Evolutionary conservation across 2,888 invertebrate genomes (phyloP), one percentile per base, ranked within the genome.

Genomic region (Sycophila texana): DNA sequence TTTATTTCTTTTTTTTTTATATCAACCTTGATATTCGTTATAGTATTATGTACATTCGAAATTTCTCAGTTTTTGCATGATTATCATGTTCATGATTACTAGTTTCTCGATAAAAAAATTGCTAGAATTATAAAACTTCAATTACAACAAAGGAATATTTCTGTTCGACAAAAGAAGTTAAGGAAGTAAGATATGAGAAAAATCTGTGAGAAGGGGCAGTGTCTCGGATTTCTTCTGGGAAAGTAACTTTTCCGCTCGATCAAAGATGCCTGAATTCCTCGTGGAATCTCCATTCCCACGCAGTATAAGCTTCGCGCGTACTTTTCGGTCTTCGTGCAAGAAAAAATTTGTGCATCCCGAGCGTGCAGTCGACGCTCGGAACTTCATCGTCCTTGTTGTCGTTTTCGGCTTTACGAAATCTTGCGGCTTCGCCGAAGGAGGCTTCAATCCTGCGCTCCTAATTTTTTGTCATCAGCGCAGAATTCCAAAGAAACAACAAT

Each of bases 271-370:
- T 71, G 77, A 58, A 77, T 74, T 49, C 39, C 57, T 51, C 22
- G 16, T 57, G 60, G 51, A 67, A 67, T 67, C 58, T 53, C 51
- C 20, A 81, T 81, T 81, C 81, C 78, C 81, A 78, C 78, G 76
- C 58, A 0, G 39, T 39, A 39, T 39, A 39, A 39, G 39, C 39
- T 39, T 39, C 39, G 47, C 66, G 49, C 55, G 76, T 68, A 76
- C 80, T 81, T 81, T 78, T 81, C 65, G 75, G 81, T 81, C 81
- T 81, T 81, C 81, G 39, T 7, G 39, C 4, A 39, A 39, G 39
- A 5, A 39, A 39, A 39, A 26, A 66, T 39, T 53, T 47, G 61
- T 5, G 49, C 53, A 51, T 12, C 63, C 53, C 12, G n/a, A n/a
- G 12, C 60, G 30, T 39, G 22, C 63, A 57, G 3, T n/a, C 68